Evolutionary conservation across 2,888 invertebrate genomes (phyloP).

Genomic region (Phrixothrix hirtus): DNA sequence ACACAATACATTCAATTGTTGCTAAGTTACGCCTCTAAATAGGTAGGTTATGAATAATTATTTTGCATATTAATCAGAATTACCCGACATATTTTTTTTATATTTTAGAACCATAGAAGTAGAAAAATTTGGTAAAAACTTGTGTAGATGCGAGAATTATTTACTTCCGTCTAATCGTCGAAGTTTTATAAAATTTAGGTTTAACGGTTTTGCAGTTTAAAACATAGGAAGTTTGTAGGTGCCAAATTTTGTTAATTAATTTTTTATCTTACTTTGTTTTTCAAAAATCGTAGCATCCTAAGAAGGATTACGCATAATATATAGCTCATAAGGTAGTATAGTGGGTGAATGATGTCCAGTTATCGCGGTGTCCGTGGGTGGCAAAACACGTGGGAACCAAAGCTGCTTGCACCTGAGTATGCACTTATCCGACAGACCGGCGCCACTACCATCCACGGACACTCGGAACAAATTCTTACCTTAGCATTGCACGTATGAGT

Average conservation of each 20-base stretch:
- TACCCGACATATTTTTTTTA: too few species aligned
- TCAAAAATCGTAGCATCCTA: not conserved
- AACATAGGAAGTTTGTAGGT: too few species aligned
- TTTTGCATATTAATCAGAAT: too few species aligned
- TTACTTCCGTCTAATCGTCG: too few species aligned
- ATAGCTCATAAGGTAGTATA: constrained; percentile 14
- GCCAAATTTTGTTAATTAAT: not conserved
- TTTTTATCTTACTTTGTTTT: not conserved
- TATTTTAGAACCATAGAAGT: too few species aligned
- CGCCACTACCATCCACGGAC: constrained; percentile 56
- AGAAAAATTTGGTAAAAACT: too few species aligned
- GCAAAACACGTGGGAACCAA: constrained; percentile 56
- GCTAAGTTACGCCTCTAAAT: too few species aligned
- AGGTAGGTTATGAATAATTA: too few species aligned
- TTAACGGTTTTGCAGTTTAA: not conserved
- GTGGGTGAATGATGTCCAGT: constrained; percentile 27
- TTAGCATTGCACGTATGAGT: constrained; percentile 16
- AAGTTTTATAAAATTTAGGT: not conserved
- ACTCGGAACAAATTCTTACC: constrained; percentile 28
- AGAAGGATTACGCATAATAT: not conserved
- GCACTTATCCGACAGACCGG: constrained; percentile 66
- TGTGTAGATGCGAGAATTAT: too few species aligned
- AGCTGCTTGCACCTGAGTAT: constrained; percentile 70
- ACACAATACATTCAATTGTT: too few species aligned
- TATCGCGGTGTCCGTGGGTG: constrained; percentile 45